Percentiles rank a stretch among this genome's conserved stretches.
These are phyloP conservation scores for Vanessa tameamea DNA, from an alignment of 1,140 invertebrate genomes.

Conservation along the genomic window DNA sequence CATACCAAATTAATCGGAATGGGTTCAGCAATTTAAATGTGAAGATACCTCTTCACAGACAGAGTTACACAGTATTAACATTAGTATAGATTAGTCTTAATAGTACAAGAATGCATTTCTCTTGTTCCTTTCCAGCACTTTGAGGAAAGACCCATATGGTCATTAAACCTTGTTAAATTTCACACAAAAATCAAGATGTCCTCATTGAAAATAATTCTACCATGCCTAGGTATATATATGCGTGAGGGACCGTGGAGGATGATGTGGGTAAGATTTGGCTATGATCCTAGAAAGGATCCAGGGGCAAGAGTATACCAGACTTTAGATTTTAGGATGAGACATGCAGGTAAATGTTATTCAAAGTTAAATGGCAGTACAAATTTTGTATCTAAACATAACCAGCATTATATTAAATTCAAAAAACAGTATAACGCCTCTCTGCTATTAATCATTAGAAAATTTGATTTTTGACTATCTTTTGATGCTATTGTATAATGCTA, in stretches of 20 bases:
- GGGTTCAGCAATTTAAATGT: no score
- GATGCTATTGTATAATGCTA: no score
- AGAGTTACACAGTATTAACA: no score
- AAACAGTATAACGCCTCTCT: no score
- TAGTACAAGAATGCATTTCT: neutral
- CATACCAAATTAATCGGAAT: no score
- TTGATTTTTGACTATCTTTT: no score
- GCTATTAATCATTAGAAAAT: no score
- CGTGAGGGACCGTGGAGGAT: conserved; percentile 93
- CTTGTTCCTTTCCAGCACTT: conserved; percentile 82
- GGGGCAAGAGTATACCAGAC: conserved; percentile 90
- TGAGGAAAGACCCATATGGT: conserved; percentile 92
- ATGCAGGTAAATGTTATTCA: conserved; percentile 77
- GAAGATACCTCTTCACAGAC: no score
- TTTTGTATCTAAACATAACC: no score
- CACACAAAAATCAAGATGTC: conserved; percentile 83
- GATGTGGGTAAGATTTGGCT: conserved; percentile 92
- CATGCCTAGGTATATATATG: conserved; percentile 91
- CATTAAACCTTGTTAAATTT: conserved; percentile 86
- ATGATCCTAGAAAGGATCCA: conserved; percentile 92
- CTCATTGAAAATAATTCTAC: conserved; percentile 89
- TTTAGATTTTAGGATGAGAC: conserved; percentile 91
- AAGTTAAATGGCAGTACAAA: no score
- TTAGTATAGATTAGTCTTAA: no score
- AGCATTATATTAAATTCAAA: no score